These are phyloP conservation scores for Druon quercuslanigerum DNA, from an alignment of 1,140 invertebrate species.

Conservation along the genomic window DNA sequence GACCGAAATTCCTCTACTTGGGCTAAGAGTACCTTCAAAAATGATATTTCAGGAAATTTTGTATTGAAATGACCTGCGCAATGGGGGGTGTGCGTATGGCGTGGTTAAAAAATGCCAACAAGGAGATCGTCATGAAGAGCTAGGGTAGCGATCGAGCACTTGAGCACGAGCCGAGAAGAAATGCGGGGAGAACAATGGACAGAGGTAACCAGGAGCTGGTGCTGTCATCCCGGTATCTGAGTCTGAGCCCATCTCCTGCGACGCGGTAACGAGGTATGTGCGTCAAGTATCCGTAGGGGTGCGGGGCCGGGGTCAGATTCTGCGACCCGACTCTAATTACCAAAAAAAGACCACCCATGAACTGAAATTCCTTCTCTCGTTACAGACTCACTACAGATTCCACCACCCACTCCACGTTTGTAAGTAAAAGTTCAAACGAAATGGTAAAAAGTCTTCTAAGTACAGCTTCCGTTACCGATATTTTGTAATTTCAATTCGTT, in stretches of 20 bases:
- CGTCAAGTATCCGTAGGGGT: too few relatives aligned
- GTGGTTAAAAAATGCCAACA: constrained; percentile 21
- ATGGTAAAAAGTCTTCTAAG: too few relatives aligned
- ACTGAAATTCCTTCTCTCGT: too few relatives aligned
- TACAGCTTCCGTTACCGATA: too few relatives aligned
- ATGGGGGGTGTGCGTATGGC: background rate
- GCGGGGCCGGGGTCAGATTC: constrained; percentile 23
- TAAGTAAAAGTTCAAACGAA: too few relatives aligned
- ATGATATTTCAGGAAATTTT: background rate
- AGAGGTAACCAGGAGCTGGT: constrained; percentile 68
- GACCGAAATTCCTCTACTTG: too few relatives aligned
- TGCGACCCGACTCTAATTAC: too few relatives aligned
- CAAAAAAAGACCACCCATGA: too few relatives aligned
- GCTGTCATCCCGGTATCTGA: constrained; percentile 68
- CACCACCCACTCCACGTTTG: too few relatives aligned
- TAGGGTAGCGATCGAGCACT: constrained; percentile 71
- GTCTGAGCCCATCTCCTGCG: constrained; percentile 61
- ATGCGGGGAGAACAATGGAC: constrained; percentile 71
- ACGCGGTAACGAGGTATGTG: constrained; percentile 63
- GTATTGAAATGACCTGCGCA: background rate
- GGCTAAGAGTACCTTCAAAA: too few relatives aligned
- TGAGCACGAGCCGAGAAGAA: constrained; percentile 72
- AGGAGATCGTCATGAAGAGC: constrained; percentile 2
- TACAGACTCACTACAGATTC: too few relatives aligned
- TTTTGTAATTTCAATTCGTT: too few relatives aligned